Evolutionary conservation across 64 coral and sea anemone species (phyloP).

Genomic region (Stichodactyla helianthus): DNA sequence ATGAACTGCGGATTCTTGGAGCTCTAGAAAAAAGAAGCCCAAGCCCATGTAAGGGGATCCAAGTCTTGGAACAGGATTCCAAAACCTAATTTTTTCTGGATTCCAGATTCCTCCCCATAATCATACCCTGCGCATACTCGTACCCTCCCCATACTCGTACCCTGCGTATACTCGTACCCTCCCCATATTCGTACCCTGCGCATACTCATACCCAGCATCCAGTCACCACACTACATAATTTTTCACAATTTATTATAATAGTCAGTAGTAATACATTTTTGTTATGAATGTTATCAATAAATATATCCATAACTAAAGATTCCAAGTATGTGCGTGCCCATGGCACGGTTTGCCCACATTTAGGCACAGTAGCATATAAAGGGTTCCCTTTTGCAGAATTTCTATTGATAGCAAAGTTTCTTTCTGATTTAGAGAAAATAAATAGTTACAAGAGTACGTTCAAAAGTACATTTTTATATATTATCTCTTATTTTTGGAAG

Average conservation of each 20-base stretch:
- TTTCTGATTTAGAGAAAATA: slow-evolving; percentile 27
- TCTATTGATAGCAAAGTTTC: slow-evolving; percentile 19
- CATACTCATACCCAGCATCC: too few relatives aligned
- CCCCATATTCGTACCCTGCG: too few relatives aligned
- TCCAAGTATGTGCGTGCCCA: neutral
- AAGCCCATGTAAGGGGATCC: too few relatives aligned
- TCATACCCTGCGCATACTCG: too few relatives aligned
- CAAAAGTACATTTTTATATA: slow-evolving; percentile 17
- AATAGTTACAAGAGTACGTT: slow-evolving; percentile 21
- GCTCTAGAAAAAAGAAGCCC: too few relatives aligned
- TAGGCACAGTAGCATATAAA: slow-evolving; percentile 32
- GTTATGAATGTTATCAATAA: slow-evolving; percentile 31
- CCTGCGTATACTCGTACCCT: too few relatives aligned
- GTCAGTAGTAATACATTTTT: slow-evolving; percentile 7
- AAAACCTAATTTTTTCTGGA: too few relatives aligned
- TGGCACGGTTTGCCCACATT: neutral
- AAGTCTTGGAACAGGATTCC: too few relatives aligned
- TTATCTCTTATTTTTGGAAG: slow-evolving; percentile 19
- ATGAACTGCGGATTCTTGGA: too few relatives aligned
- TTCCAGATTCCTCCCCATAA: too few relatives aligned
- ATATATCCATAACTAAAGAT: slow-evolving; percentile 21
- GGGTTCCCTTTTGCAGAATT: neutral
- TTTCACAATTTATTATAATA: slow-evolving; percentile 29
- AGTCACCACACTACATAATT: neutral
- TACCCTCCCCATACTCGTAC: too few relatives aligned